Percentiles rank a stretch among this genome's conserved stretches.
Evolutionary conservation across 2,113 vertebrate genomes (phyloP).

Genomic region (Lathamus discolor): DNA sequence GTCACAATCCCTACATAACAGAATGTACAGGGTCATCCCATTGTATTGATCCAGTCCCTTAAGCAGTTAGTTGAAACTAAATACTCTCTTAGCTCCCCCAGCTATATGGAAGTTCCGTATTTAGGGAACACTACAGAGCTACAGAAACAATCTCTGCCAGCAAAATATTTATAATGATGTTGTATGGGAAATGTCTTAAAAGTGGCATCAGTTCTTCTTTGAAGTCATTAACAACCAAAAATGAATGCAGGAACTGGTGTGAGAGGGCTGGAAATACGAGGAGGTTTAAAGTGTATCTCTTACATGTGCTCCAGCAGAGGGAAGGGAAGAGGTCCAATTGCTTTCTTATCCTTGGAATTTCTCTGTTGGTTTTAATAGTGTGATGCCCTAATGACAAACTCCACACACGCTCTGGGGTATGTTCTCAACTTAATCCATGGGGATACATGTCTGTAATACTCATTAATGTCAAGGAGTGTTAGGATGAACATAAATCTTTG

Average conservation of each 20-base stretch:
- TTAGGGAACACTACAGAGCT: not conserved
- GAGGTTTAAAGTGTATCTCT: slow-evolving; percentile 26
- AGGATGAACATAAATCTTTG: slow-evolving; percentile 52
- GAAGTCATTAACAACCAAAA: slow-evolving; percentile 22
- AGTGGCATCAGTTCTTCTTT: slow-evolving; percentile 4
- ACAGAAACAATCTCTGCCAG: not conserved
- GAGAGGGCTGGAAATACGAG: not conserved
- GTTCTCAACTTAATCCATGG: slow-evolving; percentile 50
- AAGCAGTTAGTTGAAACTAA: not conserved
- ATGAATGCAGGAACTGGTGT: not conserved
- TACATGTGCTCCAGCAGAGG: not conserved
- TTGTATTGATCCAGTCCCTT: not conserved
- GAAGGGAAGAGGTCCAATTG: slow-evolving; percentile 27
- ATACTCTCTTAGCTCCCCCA: not conserved
- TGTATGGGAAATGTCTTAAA: slow-evolving; percentile 15
- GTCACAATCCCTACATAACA: not conserved
- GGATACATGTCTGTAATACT: slow-evolving; percentile 57
- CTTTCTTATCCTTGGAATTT: slow-evolving; percentile 36
- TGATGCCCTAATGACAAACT: slow-evolving; percentile 51
- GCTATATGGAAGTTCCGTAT: not conserved
- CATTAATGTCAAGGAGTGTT: slow-evolving; percentile 44
- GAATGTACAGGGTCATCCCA: not conserved
- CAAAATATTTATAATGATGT: not conserved
- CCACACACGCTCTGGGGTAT: slow-evolving; percentile 38
- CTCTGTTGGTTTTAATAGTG: slow-evolving; percentile 48